phyloP scores from a whole-genome alignment of 2,888 invertebrate species.

The Griposia aprilina region DNA sequence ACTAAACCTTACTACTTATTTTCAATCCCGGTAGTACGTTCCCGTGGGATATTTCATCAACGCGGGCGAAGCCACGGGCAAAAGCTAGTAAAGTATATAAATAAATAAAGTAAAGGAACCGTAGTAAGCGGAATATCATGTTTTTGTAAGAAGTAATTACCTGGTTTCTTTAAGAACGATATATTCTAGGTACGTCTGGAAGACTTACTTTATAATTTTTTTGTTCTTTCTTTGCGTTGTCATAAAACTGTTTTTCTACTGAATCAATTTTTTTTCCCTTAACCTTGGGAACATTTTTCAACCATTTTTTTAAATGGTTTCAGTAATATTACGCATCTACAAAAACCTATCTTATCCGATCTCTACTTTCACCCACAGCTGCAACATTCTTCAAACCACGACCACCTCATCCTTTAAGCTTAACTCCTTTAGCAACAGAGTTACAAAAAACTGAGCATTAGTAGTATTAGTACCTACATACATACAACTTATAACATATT shows the following conservation, averaged over 20 bases:
- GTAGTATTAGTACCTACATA: background rate
- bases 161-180: constrained; percentile 5
- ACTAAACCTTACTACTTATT: background rate
- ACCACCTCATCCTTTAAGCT: constrained; percentile 12
- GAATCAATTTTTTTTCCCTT: background rate
- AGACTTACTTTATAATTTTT: background rate
- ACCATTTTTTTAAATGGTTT: background rate
- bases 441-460: constrained; percentile 24
- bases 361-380: background rate
- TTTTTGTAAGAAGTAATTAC: constrained; percentile 8
- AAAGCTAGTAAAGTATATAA: background rate
- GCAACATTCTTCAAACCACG: constrained; percentile 12
- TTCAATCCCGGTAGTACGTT: background rate
- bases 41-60: too few species aligned
- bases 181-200: background rate
- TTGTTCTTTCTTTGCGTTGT: background rate
- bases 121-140: background rate
- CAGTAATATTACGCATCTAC: too few species aligned
- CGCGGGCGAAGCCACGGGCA: background rate
- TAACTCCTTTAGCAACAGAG: background rate
- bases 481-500: constrained; percentile 56
- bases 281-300: background rate
- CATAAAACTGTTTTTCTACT: background rate
- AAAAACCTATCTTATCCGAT: background rate
- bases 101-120: background rate